phyloP scores from a whole-genome alignment of 2,888 invertebrate genomes.

The Esperia sulphurella region DNA sequence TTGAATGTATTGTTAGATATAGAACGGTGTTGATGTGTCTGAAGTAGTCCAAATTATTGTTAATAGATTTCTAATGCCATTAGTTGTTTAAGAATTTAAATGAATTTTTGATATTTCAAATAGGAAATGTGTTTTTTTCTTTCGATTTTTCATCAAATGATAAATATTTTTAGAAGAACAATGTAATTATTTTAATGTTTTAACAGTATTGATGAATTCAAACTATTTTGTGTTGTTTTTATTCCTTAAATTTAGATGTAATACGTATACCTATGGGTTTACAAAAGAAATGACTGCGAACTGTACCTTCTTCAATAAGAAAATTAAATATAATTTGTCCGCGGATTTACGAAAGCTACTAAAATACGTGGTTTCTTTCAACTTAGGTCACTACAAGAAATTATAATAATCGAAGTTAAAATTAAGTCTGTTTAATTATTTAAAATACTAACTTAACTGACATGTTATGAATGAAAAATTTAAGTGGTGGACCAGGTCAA shows the following conservation, averaged over 20 bases:
- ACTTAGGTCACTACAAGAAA: no score
- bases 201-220: neutral
- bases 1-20: constrained; percentile 2
- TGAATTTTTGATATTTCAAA: constrained; percentile 14
- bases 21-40: constrained; percentile 7
- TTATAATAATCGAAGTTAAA: no score
- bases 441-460: no score
- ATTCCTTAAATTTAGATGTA: neutral
- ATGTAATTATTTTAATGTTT: neutral
- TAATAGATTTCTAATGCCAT: constrained; percentile 16
- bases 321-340: no score
- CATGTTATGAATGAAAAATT: no score
- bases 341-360: no score
- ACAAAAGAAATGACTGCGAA: neutral
- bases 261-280: no score
- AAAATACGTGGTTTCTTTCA: no score
- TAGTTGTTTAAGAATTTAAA: constrained; percentile 9
- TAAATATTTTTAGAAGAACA: neutral
- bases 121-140: neutral
- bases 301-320: no score
- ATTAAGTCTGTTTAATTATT: no score
- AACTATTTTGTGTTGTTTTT: neutral
- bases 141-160: neutral
- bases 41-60: constrained; percentile 27
- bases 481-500: no score